These are phyloP conservation scores for Glaucomys volans DNA, from an alignment of 2,113 vertebrate genomes.

Conservation along the genomic window DNA sequence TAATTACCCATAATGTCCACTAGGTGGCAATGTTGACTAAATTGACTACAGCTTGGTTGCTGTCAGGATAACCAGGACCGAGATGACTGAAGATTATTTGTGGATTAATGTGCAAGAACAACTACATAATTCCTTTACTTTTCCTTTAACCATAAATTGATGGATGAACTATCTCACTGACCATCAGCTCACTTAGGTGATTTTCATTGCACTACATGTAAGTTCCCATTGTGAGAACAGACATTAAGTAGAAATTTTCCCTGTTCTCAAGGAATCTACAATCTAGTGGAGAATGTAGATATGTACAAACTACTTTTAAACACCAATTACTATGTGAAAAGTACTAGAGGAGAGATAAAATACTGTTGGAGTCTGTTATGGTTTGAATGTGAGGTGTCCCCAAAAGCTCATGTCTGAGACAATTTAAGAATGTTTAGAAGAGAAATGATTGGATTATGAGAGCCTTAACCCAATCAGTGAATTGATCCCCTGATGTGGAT, in stretches of 20 bases:
- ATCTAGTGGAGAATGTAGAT: background rate
- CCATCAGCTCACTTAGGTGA: background rate
- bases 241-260: background rate
- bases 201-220: background rate
- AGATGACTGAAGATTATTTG: background rate
- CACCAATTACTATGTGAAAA: background rate
- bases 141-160: constrained; percentile 12
- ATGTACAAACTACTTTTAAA: background rate
- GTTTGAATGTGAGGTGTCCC: too few species aligned
- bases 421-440: too few species aligned
- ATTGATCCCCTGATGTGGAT: too few species aligned
- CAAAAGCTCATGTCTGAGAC: too few species aligned
- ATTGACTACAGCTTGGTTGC: constrained; percentile 63
- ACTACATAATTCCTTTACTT: background rate
- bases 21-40: constrained; percentile 54
- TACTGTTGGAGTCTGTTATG: background rate
- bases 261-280: background rate
- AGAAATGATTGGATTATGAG: too few species aligned
- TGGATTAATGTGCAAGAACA: background rate
- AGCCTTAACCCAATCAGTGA: too few species aligned
- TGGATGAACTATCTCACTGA: background rate
- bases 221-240: background rate
- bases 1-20: background rate
- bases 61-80: background rate
- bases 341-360: background rate